Conservation (phyloP, 2,113 vertebrate species). For the Piliocolobus tephrosceles region DNA sequence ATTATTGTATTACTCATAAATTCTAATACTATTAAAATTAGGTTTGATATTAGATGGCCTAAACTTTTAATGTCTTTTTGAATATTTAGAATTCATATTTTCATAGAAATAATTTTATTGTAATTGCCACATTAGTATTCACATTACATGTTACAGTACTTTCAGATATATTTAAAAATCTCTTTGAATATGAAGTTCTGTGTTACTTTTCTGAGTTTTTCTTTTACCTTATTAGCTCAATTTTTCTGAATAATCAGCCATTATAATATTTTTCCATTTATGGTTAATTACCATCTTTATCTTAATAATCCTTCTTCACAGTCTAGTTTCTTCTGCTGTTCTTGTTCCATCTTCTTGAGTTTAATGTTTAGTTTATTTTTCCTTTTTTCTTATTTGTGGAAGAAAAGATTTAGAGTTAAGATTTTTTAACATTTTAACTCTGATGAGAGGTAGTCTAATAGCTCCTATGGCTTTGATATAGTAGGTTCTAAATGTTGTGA, state of each 20-base stretch:
- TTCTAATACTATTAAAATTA: slow-evolving; percentile 5
- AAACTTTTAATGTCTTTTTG: neutral
- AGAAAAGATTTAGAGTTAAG: neutral
- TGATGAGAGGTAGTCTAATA: neutral
- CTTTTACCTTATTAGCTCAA: neutral
- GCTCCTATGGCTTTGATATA: neutral
- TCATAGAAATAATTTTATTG: neutral
- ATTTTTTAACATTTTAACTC: neutral
- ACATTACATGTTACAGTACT: neutral
- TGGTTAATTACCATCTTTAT: neutral
- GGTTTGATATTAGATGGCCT: neutral
- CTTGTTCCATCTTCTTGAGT: neutral
- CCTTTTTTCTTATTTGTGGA: neutral
- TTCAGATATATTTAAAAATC: neutral
- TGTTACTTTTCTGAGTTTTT: neutral
- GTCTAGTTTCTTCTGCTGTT: neutral
- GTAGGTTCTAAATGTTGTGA: neutral
- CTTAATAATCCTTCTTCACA: neutral
- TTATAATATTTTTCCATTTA: neutral
- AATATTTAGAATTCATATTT: neutral
- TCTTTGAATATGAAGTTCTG: neutral
- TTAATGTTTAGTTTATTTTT: neutral
- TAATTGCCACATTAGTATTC: neutral
- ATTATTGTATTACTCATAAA: neutral
- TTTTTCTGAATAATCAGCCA: neutral